A percentile compares a stretch with the other conserved stretches of the same genome.
Conservation (phyloP, 2,113 vertebrate genomes). For the Ascaphus truei region DNA sequence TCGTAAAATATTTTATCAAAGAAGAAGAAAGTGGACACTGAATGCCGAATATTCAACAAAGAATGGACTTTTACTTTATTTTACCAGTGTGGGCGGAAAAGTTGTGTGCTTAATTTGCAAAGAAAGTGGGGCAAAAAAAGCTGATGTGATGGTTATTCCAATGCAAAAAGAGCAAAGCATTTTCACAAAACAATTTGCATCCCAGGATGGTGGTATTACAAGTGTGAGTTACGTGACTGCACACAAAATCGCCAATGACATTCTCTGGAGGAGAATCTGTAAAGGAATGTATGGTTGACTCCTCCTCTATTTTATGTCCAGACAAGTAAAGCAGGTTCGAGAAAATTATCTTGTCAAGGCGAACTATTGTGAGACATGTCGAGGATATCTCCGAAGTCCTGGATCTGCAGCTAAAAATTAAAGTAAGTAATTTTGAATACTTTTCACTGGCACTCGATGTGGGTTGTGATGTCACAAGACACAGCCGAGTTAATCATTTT, state of each 20-base stretch:
- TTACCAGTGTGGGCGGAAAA: not conserved
- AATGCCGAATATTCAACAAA: too few species aligned
- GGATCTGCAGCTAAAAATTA: constrained; percentile 29
- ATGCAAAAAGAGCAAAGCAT: not conserved
- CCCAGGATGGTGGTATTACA: not conserved
- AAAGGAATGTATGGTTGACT: constrained; percentile 9
- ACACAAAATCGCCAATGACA: not conserved
- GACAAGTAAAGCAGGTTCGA: constrained; percentile 23
- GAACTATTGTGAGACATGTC: constrained; percentile 6
- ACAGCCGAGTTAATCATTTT: constrained; percentile 3
- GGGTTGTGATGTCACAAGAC: constrained; percentile 13
- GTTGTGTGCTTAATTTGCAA: not conserved
- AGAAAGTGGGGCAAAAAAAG: not conserved
- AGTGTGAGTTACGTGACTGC: not conserved
- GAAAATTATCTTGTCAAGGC: constrained; percentile 4
- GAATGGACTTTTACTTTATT: not conserved
- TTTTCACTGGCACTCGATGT: constrained; percentile 24
- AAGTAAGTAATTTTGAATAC: not conserved
- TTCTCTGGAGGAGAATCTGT: not conserved
- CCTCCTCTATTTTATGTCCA: not conserved
- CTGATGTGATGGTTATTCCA: not conserved
- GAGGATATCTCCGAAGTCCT: constrained; percentile 9
- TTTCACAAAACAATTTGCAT: not conserved
- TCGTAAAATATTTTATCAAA: too few species aligned
- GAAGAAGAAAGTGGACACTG: not conserved